These are phyloP conservation scores for Gallinago media DNA, from an alignment of 2,113 vertebrate species.

Conservation along the genomic window DNA sequence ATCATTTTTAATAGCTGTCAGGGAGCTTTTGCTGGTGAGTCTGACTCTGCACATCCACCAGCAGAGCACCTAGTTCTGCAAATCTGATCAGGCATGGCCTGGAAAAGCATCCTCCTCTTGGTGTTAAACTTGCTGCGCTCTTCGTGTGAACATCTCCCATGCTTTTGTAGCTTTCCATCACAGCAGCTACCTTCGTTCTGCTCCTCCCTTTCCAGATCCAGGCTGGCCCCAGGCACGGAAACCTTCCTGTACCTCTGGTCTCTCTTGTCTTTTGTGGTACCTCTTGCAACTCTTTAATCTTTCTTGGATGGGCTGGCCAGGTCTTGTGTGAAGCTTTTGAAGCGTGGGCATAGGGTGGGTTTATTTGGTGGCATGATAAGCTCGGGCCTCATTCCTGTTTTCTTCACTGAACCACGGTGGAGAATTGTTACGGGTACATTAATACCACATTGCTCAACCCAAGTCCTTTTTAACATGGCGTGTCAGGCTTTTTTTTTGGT, in stretches of 20 bases:
- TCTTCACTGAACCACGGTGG: not conserved
- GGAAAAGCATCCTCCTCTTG: not conserved
- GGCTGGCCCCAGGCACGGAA: not conserved
- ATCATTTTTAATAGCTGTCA: accelerated
- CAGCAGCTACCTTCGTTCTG: not conserved
- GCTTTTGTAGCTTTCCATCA: not conserved
- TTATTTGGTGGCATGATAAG: not conserved
- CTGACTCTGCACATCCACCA: not conserved
- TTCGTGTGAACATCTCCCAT: accelerated
- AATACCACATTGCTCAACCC: not conserved
- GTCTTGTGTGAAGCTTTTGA: not conserved
- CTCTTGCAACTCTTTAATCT: not conserved
- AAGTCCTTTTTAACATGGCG: accelerated
- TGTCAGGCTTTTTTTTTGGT: not conserved
- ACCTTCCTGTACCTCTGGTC: not conserved
- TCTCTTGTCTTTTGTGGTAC: not conserved
- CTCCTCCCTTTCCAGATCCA: not conserved
- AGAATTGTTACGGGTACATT: accelerated
- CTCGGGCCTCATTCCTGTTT: not conserved
- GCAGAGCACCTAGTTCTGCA: not conserved
- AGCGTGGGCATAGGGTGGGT: not conserved
- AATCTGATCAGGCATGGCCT: accelerated
- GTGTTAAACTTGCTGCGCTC: not conserved
- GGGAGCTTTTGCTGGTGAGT: not conserved
- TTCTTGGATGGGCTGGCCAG: not conserved